phyloP scores from a whole-genome alignment of 2,113 vertebrate species.

The Tenebrosternarchus preto region DNA sequence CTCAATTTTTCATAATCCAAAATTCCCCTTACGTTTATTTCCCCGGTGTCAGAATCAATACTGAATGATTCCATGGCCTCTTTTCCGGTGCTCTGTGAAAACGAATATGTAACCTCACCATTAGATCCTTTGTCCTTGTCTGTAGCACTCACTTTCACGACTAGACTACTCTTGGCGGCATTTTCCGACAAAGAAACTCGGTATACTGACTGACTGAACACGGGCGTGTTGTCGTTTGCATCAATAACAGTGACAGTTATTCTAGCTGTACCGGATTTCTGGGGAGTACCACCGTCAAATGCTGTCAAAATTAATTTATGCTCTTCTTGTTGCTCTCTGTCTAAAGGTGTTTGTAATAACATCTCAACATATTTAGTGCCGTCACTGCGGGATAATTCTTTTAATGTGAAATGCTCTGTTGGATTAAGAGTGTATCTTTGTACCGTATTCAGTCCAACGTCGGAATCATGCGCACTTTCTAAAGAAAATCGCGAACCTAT shows the following conservation, averaged over 20 bases:
- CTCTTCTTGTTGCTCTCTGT: constrained; percentile 69
- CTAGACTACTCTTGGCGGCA: constrained; percentile 49
- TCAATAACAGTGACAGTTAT: constrained; percentile 72
- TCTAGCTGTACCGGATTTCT: constrained; percentile 69
- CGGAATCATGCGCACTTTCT: constrained; percentile 71
- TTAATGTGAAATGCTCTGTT: constrained; percentile 70
- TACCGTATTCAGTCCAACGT: constrained; percentile 71
- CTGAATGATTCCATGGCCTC: constrained; percentile 55
- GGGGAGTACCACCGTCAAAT: constrained; percentile 73
- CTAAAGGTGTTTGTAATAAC: constrained; percentile 68
- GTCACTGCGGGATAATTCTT: constrained; percentile 64
- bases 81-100: constrained; percentile 60
- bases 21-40: constrained; percentile 58
- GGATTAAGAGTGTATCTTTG: constrained; percentile 71
- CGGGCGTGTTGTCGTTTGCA: constrained; percentile 74
- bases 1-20: constrained; percentile 70
- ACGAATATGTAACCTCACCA: constrained; percentile 63
- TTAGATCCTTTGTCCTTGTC: constrained; percentile 71
- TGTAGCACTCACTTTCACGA: constrained; percentile 62
- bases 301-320: constrained; percentile 68
- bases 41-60: constrained; percentile 60
- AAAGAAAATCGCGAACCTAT: constrained; percentile 68
- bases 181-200: constrained; percentile 63
- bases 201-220: constrained; percentile 68
- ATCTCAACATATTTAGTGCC: constrained; percentile 74